These are phyloP conservation scores for Cybosia mesomella DNA, from an alignment of 2,888 invertebrate genomes.

Conservation along the genomic window DNA sequence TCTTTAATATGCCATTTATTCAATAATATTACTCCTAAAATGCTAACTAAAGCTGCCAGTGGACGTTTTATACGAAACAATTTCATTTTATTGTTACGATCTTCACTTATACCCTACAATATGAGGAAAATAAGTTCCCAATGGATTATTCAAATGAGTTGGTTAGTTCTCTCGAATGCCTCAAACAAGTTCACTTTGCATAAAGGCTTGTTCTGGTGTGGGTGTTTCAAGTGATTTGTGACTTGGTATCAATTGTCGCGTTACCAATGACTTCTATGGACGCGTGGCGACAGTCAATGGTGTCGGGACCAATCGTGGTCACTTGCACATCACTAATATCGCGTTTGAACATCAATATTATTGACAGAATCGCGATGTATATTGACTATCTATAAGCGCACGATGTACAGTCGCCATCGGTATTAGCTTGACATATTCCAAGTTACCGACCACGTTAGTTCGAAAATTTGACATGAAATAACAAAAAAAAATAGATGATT, in stretches of 20 bases:
- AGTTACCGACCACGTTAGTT: too few relatives aligned
- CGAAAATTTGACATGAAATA: too few relatives aligned
- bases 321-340: too few relatives aligned
- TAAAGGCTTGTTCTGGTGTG: background rate
- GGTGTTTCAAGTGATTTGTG: background rate
- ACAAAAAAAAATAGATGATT: too few relatives aligned
- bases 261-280: too few relatives aligned
- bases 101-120: constrained; percentile 10
- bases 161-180: constrained; percentile 24
- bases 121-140: constrained; percentile 16
- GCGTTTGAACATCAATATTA: too few relatives aligned
- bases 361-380: too few relatives aligned
- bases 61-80: constrained; percentile 17
- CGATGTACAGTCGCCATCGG: too few relatives aligned
- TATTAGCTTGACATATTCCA: too few relatives aligned
- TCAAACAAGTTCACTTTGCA: constrained; percentile 22
- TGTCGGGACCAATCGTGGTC: too few relatives aligned
- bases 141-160: constrained; percentile 27
- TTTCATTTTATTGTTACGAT: constrained; percentile 17
- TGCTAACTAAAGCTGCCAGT: constrained; percentile 6
- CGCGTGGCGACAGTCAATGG: too few relatives aligned
- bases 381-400: too few relatives aligned
- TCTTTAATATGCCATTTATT: constrained; percentile 12
- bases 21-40: constrained; percentile 2
- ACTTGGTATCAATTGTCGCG: background rate